These are phyloP conservation scores for Mustela lutreola DNA, from an alignment of 2,113 vertebrate species.

Conservation along the genomic window DNA sequence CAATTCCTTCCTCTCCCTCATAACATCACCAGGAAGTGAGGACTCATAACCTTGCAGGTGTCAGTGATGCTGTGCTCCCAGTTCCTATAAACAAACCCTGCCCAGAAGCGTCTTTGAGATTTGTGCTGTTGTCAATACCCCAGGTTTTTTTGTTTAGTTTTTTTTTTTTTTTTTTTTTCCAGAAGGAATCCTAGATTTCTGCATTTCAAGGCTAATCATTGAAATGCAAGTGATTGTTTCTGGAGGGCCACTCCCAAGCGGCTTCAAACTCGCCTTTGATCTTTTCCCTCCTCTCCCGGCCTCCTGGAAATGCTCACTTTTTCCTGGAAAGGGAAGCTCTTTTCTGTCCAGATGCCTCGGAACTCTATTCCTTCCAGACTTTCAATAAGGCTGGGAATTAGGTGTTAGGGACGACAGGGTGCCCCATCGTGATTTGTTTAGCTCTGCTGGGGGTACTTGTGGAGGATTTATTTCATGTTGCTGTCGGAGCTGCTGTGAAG, in stretches of 20 bases:
- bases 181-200: neutral
- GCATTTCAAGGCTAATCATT: neutral
- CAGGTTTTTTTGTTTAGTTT: too few relatives aligned
- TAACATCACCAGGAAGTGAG: neutral
- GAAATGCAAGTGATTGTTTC: neutral
- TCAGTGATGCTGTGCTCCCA: neutral
- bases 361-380: constrained; percentile 49
- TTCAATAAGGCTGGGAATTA: constrained; percentile 65
- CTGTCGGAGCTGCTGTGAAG: constrained; percentile 61
- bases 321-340: neutral
- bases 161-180: neutral
- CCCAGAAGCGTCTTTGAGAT: neutral
- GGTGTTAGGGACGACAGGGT: constrained; percentile 35
- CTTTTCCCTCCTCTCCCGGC: neutral
- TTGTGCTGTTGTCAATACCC: neutral
- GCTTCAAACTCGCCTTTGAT: constrained; percentile 40
- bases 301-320: neutral
- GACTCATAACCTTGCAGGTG: neutral
- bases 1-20: neutral
- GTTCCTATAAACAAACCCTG: neutral
- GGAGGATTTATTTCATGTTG: constrained; percentile 72
- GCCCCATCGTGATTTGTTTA: constrained; percentile 65
- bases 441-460: constrained; percentile 65
- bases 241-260: constrained; percentile 40
- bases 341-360: neutral